These are phyloP conservation scores for Rhyacophila evoluta DNA, from an alignment of 2,888 invertebrate species.

Conservation along the genomic window DNA sequence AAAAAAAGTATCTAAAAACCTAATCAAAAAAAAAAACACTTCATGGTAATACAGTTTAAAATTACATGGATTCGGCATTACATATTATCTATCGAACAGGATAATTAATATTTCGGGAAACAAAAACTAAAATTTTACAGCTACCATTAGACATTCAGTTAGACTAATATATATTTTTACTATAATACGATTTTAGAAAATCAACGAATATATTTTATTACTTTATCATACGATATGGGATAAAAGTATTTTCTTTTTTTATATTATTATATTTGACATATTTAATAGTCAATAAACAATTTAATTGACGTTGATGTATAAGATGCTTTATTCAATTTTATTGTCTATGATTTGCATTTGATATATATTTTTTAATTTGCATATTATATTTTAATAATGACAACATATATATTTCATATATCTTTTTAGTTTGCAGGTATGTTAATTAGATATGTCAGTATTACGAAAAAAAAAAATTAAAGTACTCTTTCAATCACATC, in stretches of 20 bases:
- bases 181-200: not conserved
- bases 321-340: not conserved
- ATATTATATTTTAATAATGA: not conserved
- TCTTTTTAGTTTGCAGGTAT: not conserved
- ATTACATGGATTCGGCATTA: too few species aligned
- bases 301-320: not conserved
- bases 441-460: slow-evolving; percentile 14
- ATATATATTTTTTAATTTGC: not conserved
- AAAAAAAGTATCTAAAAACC: too few species aligned
- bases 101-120: not conserved
- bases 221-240: not conserved
- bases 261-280: not conserved
- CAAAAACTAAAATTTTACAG: not conserved
- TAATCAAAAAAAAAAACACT: too few species aligned
- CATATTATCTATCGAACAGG: too few species aligned
- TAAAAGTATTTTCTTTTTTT: not conserved
- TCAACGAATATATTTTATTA: not conserved
- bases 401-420: not conserved
- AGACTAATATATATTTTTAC: not conserved
- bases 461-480: slow-evolving; percentile 3
- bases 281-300: not conserved
- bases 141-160: not conserved
- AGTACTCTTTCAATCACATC: slow-evolving; percentile 5
- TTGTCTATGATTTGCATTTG: not conserved
- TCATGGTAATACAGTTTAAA: too few species aligned